phyloP scores from a whole-genome alignment of 2,113 vertebrate genomes.

The Mormyrus lacerda region DNA sequence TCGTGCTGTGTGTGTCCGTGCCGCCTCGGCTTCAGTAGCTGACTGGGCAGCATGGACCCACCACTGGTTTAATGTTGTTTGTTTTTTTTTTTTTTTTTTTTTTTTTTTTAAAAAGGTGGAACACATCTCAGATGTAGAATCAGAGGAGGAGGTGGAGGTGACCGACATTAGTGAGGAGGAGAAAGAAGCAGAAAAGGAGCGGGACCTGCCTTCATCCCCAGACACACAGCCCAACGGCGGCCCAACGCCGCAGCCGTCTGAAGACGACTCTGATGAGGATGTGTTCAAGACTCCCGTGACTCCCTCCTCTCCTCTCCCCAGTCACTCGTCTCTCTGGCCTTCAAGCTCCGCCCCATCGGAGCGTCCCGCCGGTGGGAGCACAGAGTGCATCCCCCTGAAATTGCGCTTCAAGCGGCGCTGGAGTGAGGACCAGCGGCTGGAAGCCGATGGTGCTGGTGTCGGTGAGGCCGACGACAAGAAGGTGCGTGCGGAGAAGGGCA shows the following conservation, averaged over 20 bases:
- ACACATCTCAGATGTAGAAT: constrained; percentile 77
- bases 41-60: not conserved
- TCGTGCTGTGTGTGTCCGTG: not conserved
- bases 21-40: not conserved
- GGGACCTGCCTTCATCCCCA: constrained; percentile 23
- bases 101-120: too few relatives aligned
- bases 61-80: not conserved
- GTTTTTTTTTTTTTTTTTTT: not conserved
- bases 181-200: constrained; percentile 47
- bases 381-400: constrained; percentile 78
- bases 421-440: constrained; percentile 84
- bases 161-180: constrained; percentile 83
- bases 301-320: constrained; percentile 27
- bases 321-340: constrained; percentile 19
- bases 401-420: constrained; percentile 85
- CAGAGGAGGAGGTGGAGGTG: constrained; percentile 80
- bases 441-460: constrained; percentile 46
- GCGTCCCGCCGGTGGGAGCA: constrained; percentile 51
- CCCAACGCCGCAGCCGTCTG: constrained; percentile 22
- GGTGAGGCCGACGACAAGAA: constrained; percentile 69
- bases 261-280: constrained; percentile 70
- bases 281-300: constrained; percentile 81
- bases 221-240: constrained; percentile 29
- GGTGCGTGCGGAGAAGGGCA: constrained; percentile 61
- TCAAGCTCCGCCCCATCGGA: constrained; percentile 19